Evolutionary conservation across 1,140 invertebrate genomes (phyloP).

Genomic region (Homarus americanus): DNA sequence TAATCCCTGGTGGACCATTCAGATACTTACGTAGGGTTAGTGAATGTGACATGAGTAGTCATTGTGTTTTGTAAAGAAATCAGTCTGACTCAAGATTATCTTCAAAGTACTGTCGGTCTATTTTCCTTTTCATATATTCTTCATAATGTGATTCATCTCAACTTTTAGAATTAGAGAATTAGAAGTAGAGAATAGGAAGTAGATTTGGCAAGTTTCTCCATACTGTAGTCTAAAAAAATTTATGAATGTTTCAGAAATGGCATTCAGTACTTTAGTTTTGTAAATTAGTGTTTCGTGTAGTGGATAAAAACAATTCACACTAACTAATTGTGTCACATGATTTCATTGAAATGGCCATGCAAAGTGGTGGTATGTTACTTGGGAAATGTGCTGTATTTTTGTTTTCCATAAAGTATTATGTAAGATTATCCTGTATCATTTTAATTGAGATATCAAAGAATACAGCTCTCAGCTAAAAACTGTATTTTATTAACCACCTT

Average conservation of each 20-base stretch:
- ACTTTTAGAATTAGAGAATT: background rate
- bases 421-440: background rate
- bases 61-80: background rate
- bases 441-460: background rate
- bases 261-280: too few species aligned
- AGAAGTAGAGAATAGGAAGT: background rate
- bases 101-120: background rate
- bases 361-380: conserved; percentile 5
- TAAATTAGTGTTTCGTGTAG: too few species aligned
- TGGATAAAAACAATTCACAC: background rate
- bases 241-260: background rate
- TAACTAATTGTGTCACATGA: background rate
- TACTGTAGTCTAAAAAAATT: background rate
- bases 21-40: background rate
- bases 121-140: background rate
- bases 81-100: background rate
- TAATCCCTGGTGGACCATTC: background rate
- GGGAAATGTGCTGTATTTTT: background rate
- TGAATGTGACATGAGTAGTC: conserved; percentile 10
- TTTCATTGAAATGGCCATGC: conserved; percentile 9
- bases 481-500: background rate
- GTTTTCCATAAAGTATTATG: conserved; percentile 7
- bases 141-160: background rate
- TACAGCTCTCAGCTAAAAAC: background rate
- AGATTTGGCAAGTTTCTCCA: background rate